phyloP scores from a whole-genome alignment of 2,797 vertebrate species.

The Tauraco hartlaubi region DNA sequence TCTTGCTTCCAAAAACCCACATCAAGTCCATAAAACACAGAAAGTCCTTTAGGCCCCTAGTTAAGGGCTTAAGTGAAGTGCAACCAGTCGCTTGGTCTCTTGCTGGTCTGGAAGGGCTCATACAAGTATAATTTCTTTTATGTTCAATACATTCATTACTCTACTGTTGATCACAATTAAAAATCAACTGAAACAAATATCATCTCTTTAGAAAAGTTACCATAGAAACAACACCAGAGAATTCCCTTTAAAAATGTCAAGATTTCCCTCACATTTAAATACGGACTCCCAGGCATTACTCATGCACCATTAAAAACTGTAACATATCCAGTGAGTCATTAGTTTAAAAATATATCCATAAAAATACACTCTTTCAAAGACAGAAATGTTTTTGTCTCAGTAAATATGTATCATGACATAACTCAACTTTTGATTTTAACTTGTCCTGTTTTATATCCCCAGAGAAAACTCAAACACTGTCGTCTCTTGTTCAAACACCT shows the following conservation, averaged over 20 bases:
- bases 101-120: not conserved
- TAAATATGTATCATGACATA: slow-evolving; percentile 21
- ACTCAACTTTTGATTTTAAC: slow-evolving; percentile 27
- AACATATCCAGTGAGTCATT: slow-evolving; percentile 55
- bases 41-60: not conserved
- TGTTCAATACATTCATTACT: slow-evolving; percentile 2
- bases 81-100: not conserved
- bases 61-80: not conserved
- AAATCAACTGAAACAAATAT: slow-evolving; percentile 43
- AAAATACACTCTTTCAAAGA: slow-evolving; percentile 5
- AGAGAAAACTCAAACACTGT: slow-evolving; percentile 9
- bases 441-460: not conserved
- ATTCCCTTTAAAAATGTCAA: slow-evolving; percentile 68
- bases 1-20: not conserved
- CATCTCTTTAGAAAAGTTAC: slow-evolving; percentile 29
- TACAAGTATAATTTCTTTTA: not conserved
- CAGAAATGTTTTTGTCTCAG: not conserved
- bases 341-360: slow-evolving; percentile 58
- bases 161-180: slow-evolving; percentile 53
- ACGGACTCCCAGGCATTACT: slow-evolving; percentile 49
- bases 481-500: not conserved
- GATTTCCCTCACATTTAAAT: slow-evolving; percentile 58
- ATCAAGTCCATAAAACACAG: not conserved
- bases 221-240: slow-evolving; percentile 63
- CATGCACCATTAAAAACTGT: slow-evolving; percentile 50